Base-by-base conservation (phyloP, 1,140 invertebrate genomes). In the Penaeus japonicus region DNA sequence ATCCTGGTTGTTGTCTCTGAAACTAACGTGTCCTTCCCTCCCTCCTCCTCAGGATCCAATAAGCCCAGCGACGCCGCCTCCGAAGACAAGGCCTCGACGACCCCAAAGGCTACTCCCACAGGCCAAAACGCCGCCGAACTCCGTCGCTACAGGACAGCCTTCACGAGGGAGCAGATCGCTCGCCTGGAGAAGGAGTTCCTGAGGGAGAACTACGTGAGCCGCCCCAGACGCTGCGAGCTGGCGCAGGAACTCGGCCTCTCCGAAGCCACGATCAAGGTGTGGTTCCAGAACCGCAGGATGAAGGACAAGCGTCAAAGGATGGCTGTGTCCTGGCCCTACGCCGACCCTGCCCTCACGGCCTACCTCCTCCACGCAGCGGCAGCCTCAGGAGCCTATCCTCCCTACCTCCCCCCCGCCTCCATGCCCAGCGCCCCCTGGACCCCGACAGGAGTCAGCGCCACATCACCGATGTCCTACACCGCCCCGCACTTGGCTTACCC, bases 271-370 rank as follows among this genome's bases (percentile, higher is more conserved):
- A 99, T 99, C 89, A 99, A 99, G 96, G 98, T 99, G 4, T 99
- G 98, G 98, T 99, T 99, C 92, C 98, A 99, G 94, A 99, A 99
- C 91, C 95, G 98, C 20, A 94, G 98, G n/a, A 99, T 99, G 98
- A 99, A 99, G 92, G 98, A 99, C 93, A 99, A 99, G 91, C 94
- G 98, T 0, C 98, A 99, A 92, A 93, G 97, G 18, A 96, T 99
- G 93, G 96, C 98, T 0, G 95, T 99, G 77, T 95, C 97, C 0
- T 99, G 98, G 98, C 98, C 98, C 0, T 98, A 98, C 92, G 96
- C 96, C 0, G 98, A 99, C 91, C 97, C 97, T 7, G 95, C 96
- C 1, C 95, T 99, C 89, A 97, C 97, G 1, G 97, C 97, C 0
- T 96, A 65, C 77, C 20, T 86, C n/a, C 55, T 80, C 96, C n/a